Evolutionary conservation across 2,797 vertebrate species (phyloP).

Genomic region (Lepus oiostolus): DNA sequence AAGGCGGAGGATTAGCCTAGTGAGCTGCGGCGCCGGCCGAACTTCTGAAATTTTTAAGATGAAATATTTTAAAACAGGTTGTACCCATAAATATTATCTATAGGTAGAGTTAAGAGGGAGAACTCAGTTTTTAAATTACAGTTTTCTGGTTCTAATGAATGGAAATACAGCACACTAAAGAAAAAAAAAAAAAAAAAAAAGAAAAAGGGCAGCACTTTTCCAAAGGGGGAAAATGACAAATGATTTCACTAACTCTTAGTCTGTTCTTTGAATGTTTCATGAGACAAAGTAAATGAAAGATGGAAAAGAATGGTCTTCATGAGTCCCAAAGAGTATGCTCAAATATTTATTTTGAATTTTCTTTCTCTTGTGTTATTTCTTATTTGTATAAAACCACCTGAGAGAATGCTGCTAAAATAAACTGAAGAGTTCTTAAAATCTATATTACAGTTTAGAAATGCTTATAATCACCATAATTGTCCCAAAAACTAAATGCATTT

Average conservation of each 20-base stretch:
- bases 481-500: neutral
- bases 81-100: neutral
- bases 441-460: neutral
- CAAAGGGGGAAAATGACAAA: neutral
- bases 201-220: conserved; percentile 10
- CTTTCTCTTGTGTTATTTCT: conserved; percentile 49
- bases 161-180: neutral
- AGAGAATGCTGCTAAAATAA: neutral
- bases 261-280: conserved; percentile 40
- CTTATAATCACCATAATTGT: neutral
- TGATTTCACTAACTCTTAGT: conserved; percentile 56
- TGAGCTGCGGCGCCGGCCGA: too few species aligned
- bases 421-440: neutral
- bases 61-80: conserved; percentile 20
- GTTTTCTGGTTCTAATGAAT: conserved; percentile 3
- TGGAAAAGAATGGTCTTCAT: conserved; percentile 27
- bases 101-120: neutral
- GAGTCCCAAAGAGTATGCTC: neutral
- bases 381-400: conserved; percentile 38
- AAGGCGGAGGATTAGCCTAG: too few species aligned
- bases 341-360: neutral
- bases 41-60: conserved; percentile 8
- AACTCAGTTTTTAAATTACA: conserved; percentile 8
- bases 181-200: too few species aligned
- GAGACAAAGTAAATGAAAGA: conserved; percentile 42